phyloP scores from a whole-genome alignment of 2,888 invertebrate genomes.

The Drosophila atripex region DNA sequence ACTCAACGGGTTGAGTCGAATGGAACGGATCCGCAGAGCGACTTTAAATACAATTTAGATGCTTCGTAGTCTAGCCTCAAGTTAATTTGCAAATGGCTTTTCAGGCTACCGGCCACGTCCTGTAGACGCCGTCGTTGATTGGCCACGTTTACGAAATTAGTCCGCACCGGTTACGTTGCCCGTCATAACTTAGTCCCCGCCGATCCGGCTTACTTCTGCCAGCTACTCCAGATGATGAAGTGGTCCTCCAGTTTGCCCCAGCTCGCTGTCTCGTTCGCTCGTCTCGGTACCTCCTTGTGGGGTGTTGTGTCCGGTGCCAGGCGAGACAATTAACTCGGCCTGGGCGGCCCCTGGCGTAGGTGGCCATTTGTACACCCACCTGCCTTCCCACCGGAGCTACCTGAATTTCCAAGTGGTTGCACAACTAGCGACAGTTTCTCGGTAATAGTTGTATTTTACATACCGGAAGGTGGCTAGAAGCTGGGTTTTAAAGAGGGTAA shows the following conservation, averaged over 20 bases:
- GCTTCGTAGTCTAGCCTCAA: slow-evolving; percentile 68
- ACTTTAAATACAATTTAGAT: slow-evolving; percentile 77
- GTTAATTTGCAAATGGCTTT: slow-evolving; percentile 81
- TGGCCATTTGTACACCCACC: slow-evolving; percentile 14
- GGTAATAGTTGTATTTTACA: neutral
- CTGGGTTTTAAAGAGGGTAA: too few relatives aligned
- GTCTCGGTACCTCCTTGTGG: neutral
- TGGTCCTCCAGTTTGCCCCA: slow-evolving; percentile 30
- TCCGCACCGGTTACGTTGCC: slow-evolving; percentile 41
- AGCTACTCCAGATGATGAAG: slow-evolving; percentile 55
- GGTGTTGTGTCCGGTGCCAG: slow-evolving; percentile 28
- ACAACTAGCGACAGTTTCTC: slow-evolving; percentile 45
- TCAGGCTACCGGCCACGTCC: slow-evolving; percentile 58
- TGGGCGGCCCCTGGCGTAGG: slow-evolving; percentile 26
- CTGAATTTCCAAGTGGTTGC: slow-evolving; percentile 37
- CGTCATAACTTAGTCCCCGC: slow-evolving; percentile 39
- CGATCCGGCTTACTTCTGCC: slow-evolving; percentile 12
- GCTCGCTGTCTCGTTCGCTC: neutral
- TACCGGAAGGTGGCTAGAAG: neutral
- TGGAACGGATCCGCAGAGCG: slow-evolving; percentile 26
- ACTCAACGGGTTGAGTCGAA: slow-evolving; percentile 25
- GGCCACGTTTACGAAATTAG: slow-evolving; percentile 80
- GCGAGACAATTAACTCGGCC: slow-evolving; percentile 67
- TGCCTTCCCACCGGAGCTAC: slow-evolving; percentile 39
- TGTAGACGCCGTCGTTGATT: slow-evolving; percentile 59